Conservation (phyloP, 35 echinoderm and acorn worm genomes). For the Hemicentrotus pulcherrimus region DNA sequence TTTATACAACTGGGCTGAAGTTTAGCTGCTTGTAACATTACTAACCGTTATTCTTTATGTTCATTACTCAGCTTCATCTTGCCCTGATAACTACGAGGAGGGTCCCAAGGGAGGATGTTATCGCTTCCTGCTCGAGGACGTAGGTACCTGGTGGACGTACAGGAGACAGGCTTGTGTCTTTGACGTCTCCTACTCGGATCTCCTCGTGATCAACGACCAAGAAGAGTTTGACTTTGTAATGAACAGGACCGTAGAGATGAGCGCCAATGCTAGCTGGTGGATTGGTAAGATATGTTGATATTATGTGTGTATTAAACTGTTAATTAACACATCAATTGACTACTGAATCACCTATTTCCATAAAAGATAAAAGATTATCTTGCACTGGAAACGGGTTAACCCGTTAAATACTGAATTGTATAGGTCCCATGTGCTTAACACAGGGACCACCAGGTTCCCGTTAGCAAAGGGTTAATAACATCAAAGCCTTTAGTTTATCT, state of each 20-base stretch:
- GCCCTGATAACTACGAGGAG: conserved; percentile 58
- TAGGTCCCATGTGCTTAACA: too few species aligned
- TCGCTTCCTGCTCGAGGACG: neutral
- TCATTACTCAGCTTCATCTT: conserved; percentile 9
- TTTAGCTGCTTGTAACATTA: neutral
- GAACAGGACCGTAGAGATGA: conserved; percentile 29
- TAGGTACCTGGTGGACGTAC: neutral
- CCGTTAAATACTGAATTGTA: too few species aligned
- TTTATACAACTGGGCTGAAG: too few species aligned
- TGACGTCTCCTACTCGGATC: conserved; percentile 53
- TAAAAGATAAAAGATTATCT: too few species aligned
- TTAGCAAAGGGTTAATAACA: too few species aligned
- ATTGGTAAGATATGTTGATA: conserved; percentile 55
- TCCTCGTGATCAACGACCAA: conserved; percentile 60
- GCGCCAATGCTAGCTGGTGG: conserved; percentile 48
- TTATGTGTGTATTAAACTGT: too few species aligned
- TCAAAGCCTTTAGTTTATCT: too few species aligned
- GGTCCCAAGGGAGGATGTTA: conserved; percentile 55
- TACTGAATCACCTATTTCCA: neutral
- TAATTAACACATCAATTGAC: too few species aligned
- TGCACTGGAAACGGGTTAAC: too few species aligned
- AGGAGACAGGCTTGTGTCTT: conserved; percentile 36
- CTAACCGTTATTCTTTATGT: neutral
- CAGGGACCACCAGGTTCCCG: too few species aligned
- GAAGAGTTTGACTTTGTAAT: conserved; percentile 64